Evolutionary conservation across 1,140 invertebrate genomes (phyloP), one percentile per base, ranked within the genome.

Genomic region (Oryctes rhinoceros): DNA sequence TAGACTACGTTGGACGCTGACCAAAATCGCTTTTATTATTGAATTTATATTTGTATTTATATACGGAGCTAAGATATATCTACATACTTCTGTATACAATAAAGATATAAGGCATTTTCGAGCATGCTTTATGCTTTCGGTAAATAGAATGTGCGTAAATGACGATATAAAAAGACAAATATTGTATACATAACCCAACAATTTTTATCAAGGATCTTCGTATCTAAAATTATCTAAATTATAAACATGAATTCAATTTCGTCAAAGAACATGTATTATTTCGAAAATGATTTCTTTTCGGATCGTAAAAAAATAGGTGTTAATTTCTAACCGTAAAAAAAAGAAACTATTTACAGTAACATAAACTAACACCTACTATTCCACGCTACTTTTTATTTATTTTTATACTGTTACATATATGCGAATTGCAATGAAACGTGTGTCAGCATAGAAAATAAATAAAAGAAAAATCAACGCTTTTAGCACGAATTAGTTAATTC

Each of bases 81-180:
- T 18, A 7, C 6, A 13, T 65, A 18, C 13, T 9, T 65, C 59
- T 30, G 24, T 30, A 30, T 30, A 30, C 24, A 30, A 30, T 30
- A 30, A 30, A 44, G 39, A 44, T 44, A 44, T 44, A 44, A 30
- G 24, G 24, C 24, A 30, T 30, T 30, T 30, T 30, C 24, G 24
- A 65, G 59, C 59, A 65, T 5, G 59, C 13, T 65, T 65, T 65
- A 65, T 65, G 24, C 59, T 3, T 13, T 65, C n/a, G 24, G 24
- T 13, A 65, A 65, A n/a, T 18, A 65, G 59, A 65, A 65, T 65
- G 5, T 7, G 5, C 13, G 13, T 65, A 18, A 2, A 65, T 24
- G n/a, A 65, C 59, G n/a, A 9, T 18, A 65, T 18, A 65, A 65
- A 65, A 13, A 65, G 24, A 65, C n/a, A 65, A 59, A 65, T 65